A percentile compares a stretch with the other conserved stretches of the same genome.
phyloP scores from a whole-genome alignment of 2,888 invertebrate genomes.

The Carabus problematicus region DNA sequence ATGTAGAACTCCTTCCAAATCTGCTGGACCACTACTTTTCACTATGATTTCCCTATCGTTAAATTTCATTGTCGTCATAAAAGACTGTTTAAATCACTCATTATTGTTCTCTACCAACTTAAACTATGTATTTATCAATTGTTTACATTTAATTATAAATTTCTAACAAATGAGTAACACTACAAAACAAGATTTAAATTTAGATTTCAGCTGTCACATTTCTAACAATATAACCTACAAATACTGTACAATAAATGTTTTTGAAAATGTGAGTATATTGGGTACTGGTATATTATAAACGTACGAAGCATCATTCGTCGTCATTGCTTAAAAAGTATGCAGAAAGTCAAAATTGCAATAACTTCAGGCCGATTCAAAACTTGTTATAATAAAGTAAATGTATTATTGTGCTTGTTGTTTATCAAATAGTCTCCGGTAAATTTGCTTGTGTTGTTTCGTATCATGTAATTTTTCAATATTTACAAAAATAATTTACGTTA shows the following conservation, averaged over 20 bases:
- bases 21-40: constrained; percentile 66
- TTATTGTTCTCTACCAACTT: background rate
- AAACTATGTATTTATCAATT: background rate
- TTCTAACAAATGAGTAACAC: background rate
- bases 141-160: background rate
- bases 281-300: constrained; percentile 30
- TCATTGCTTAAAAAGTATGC: constrained; percentile 40
- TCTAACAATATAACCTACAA: constrained; percentile 28
- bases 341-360: constrained; percentile 41
- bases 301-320: constrained; percentile 6
- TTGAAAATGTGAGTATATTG: constrained; percentile 31
- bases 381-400: constrained; percentile 32
- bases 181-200: constrained; percentile 24
- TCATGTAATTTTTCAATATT: constrained; percentile 26
- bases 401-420: constrained; percentile 24
- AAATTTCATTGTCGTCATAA: constrained; percentile 67
- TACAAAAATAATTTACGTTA: constrained; percentile 11
- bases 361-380: constrained; percentile 34
- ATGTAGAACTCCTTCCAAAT: constrained; percentile 75
- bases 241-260: constrained; percentile 36
- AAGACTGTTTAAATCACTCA: background rate
- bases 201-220: constrained; percentile 35
- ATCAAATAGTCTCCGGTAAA: constrained; percentile 30
- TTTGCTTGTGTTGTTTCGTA: constrained; percentile 21
- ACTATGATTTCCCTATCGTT: constrained; percentile 73